A percentile compares a stretch with the other conserved stretches of the same genome.
These are phyloP conservation scores for pig (Sus scrofa) DNA, from an alignment of 2,113 vertebrate species.

Conservation along the genomic window DNA sequence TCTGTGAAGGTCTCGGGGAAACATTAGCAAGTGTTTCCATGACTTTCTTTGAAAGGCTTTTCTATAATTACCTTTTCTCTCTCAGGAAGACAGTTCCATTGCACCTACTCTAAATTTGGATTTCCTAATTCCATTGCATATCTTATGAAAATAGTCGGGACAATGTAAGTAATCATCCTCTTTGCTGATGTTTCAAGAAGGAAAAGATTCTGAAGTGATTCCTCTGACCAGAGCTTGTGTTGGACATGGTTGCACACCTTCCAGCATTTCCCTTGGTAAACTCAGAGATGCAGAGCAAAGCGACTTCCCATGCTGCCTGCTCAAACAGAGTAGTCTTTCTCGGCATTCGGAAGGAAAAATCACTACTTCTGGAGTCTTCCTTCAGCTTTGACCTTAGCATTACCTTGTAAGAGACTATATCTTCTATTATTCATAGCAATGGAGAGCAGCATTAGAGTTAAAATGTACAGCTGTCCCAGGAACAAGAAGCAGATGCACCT, in stretches of 20 bases:
- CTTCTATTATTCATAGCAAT: not conserved
- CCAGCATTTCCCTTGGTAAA: not conserved
- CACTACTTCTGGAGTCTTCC: not conserved
- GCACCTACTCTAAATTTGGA: constrained; percentile 64
- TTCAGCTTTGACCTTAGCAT: not conserved
- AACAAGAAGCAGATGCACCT: not conserved
- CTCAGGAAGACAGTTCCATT: constrained; percentile 66
- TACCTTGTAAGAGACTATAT: not conserved
- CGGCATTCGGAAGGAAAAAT: not conserved
- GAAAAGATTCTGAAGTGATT: not conserved
- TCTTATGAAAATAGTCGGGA: constrained; percentile 61
- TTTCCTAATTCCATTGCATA: constrained; percentile 69
- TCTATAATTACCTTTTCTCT: constrained; percentile 66
- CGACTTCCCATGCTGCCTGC: not conserved
- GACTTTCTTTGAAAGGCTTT: constrained; percentile 54
- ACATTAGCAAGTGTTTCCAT: constrained; percentile 55
- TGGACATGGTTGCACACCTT: not conserved
- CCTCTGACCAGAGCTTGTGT: not conserved
- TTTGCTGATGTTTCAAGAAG: constrained; percentile 8
- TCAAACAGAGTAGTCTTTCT: not conserved
- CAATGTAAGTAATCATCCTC: not conserved
- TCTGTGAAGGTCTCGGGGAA: not conserved
- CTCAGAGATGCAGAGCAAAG: not conserved
- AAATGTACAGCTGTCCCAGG: not conserved
- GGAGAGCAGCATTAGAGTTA: not conserved